Evolutionary conservation across 1,140 invertebrate species (phyloP), one percentile per base, ranked within the genome.

Genomic region (Microplitis mediator): DNA sequence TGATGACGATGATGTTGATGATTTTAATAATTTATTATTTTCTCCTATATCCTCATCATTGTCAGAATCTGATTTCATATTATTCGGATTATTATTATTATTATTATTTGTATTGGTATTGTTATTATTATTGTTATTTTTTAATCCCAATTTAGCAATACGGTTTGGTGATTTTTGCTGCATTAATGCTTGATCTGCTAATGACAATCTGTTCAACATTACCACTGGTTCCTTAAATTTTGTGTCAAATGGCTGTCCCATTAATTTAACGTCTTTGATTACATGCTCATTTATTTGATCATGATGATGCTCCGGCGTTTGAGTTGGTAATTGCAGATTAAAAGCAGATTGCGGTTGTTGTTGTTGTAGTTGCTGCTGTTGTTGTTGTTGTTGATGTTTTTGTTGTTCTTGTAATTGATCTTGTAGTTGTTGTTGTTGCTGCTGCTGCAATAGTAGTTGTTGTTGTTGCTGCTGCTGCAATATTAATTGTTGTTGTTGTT

Each of bases 101-200:
- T 23, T 23, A 23, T 23, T 23, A 23, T 23, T 23, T 23, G 23
- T 23, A 23, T 23, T 23, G 23, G 23, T 23, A 23, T 23, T 23
- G 2, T 23, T 23, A 23, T 23, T 23, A 23, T 23, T 23, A 23
- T 23, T 23, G 16, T 91, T 90, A 65, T 89, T 81, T 79, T 86
- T 84, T 50, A 90, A 90, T 76, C 89, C 89, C 76, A 89, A 90
- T 80, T 91, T 88, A 54, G 87, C 88, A 78, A 90, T 91, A 69
- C 90, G 88, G 68, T 87, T 87, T 73, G 92, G 78, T 45, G 39
- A 45, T 82, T 89, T 92, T 76, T 89, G 88, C 73, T 91, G 89
- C 89, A 92, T 91, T 23, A 90, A 80, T 50, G 86, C 84, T 72
- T 91, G 89, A 80, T 93, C 91, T 64, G 91, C 88, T 35, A 87